Conservation (phyloP, 2,888 invertebrate species). For the Plagodis pulveraria region DNA sequence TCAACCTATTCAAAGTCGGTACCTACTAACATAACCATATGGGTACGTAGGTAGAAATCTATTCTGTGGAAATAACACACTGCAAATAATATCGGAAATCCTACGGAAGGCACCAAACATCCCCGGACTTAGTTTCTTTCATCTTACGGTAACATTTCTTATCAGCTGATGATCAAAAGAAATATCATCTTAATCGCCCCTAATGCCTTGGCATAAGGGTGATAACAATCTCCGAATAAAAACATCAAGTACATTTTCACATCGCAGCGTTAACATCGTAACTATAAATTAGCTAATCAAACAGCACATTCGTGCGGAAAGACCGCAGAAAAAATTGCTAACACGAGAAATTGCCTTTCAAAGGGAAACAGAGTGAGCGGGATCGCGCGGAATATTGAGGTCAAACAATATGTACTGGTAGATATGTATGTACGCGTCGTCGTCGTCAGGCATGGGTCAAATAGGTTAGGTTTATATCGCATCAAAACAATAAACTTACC, state of each 20-base stretch:
- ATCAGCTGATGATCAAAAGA: conserved; percentile 22
- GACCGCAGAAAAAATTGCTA: conserved; percentile 56
- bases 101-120: too few species aligned
- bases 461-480: conserved; percentile 60
- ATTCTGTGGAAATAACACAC: too few species aligned
- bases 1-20: too few species aligned
- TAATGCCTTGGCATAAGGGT: conserved; percentile 39
- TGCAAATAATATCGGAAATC: too few species aligned
- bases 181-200: conserved; percentile 33
- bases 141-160: conserved; percentile 10
- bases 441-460: conserved; percentile 58
- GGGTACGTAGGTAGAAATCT: too few species aligned
- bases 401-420: conserved; percentile 44
- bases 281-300: conserved; percentile 55
- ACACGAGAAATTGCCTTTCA: conserved; percentile 62
- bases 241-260: conserved; percentile 34
- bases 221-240: conserved; percentile 35
- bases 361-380: conserved; percentile 56
- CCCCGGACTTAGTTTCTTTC: conserved; percentile 1
- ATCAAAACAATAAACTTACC: conserved; percentile 73
- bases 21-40: too few species aligned
- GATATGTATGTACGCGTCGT: conserved; percentile 38
- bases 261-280: conserved; percentile 37
- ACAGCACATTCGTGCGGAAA: conserved; percentile 56
- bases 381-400: conserved; percentile 63